Conservation (phyloP, 2,888 invertebrate species). For the Odontomyia ornata region DNA sequence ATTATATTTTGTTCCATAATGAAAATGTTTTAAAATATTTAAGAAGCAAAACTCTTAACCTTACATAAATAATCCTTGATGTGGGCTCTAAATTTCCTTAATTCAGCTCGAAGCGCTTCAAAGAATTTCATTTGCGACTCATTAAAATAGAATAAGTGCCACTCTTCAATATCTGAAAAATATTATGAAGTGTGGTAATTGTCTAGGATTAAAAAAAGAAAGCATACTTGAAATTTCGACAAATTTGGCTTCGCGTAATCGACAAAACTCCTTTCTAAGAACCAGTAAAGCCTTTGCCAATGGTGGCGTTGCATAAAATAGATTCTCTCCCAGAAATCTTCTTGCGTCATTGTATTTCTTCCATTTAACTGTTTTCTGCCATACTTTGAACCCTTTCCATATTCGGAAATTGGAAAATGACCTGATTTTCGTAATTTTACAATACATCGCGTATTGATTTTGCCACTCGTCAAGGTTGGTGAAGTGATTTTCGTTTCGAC, state of each 20-base stretch:
- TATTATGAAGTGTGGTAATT: no score
- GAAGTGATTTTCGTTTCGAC: constrained; percentile 75
- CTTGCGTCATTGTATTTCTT: constrained; percentile 73
- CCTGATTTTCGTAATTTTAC: constrained; percentile 77
- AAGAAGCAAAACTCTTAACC: constrained; percentile 55
- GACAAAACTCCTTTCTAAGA: constrained; percentile 74
- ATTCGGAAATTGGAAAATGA: constrained; percentile 74
- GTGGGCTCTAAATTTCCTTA: constrained; percentile 66
- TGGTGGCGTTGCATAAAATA: constrained; percentile 78
- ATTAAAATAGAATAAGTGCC: constrained; percentile 73
- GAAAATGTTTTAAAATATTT: constrained; percentile 57
- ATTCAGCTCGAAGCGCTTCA: constrained; percentile 58
- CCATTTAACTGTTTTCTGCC: constrained; percentile 78
- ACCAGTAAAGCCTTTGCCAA: constrained; percentile 76
- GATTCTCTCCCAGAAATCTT: constrained; percentile 70
- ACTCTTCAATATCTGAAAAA: constrained; percentile 66
- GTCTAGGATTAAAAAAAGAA: no score
- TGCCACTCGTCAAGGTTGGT: constrained; percentile 83
- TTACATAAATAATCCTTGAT: constrained; percentile 69
- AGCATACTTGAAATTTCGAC: constrained; percentile 67
- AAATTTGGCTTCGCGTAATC: constrained; percentile 71
- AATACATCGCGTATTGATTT: constrained; percentile 81
- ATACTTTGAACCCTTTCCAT: constrained; percentile 84
- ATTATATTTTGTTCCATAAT: not conserved
- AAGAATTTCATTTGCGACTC: constrained; percentile 69